phyloP scores from a whole-genome alignment of 2,797 vertebrate genomes.

The Mallotus villosus region DNA sequence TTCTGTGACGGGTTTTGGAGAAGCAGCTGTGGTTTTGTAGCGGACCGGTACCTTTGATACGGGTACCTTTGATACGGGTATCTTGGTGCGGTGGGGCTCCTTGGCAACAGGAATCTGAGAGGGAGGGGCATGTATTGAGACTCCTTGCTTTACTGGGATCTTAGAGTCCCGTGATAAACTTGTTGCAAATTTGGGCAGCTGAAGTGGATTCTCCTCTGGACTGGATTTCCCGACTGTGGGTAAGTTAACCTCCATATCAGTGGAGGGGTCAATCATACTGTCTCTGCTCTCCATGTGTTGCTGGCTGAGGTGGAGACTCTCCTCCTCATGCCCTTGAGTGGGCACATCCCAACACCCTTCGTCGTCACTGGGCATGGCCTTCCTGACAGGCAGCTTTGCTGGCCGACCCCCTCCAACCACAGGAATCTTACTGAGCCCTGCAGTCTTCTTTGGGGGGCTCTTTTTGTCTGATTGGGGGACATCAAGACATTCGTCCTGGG shows the following conservation, averaged over 20 bases:
- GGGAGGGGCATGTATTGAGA: conserved; percentile 63
- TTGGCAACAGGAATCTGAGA: conserved; percentile 78
- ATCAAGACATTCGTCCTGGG: conserved; percentile 33
- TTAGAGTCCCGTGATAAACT: conserved; percentile 87
- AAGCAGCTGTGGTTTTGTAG: conserved; percentile 76
- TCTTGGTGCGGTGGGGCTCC: conserved; percentile 92
- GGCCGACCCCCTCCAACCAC: conserved; percentile 73
- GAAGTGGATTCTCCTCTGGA: conserved; percentile 79
- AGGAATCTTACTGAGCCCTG: conserved; percentile 83
- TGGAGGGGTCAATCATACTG: conserved; percentile 71
- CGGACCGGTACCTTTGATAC: conserved; percentile 94
- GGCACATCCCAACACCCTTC: conserved; percentile 82
- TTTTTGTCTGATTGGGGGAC: conserved; percentile 61
- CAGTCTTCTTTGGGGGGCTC: conserved; percentile 68
- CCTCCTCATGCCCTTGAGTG: conserved; percentile 80
- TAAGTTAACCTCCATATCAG: conserved; percentile 40
- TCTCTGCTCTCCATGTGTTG: conserved; percentile 81
- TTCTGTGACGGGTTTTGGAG: neutral
- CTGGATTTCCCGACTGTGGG: conserved; percentile 49
- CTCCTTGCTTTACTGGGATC: conserved; percentile 89
- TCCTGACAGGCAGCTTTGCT: conserved; percentile 72
- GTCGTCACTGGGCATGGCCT: conserved; percentile 77
- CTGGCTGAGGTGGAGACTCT: conserved; percentile 67
- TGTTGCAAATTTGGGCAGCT: conserved; percentile 71
- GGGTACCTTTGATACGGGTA: conserved; percentile 93